Evolutionary conservation across 2,797 vertebrate genomes (phyloP), one percentile per base, ranked within the genome.

Genomic region (Falco concolor): DNA sequence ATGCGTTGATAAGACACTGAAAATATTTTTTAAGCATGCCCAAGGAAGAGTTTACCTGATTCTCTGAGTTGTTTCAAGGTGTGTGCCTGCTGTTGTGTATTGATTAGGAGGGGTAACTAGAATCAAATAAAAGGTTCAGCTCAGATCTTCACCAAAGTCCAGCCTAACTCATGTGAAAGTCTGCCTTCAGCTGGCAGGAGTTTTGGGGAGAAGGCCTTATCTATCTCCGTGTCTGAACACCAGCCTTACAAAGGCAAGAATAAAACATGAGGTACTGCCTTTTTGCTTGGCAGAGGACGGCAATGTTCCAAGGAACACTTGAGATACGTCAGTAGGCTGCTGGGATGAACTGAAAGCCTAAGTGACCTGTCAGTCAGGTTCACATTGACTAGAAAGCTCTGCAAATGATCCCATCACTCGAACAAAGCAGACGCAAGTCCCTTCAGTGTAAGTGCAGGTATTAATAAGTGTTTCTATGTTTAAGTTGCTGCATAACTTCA

Each of bases 281-380:
- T 83, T 91, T 64, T 78, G 57, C 69, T 38, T 78, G 69, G 65
- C 3, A 8, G 64, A 96, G 87, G 72, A 36, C 10, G 1, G n/a
- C 8, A 5, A 47, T 49, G 60, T 83, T 85, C 75, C 67, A 74
- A 50, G 70, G 57, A 95, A 24, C 77, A 85, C 80, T 34, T 77
- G 84, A 92, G 85, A 52, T 32, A 63, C n/a, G 50, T 91, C 50
- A 70, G 60, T 61, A 78, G 57, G 92, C 38, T 90, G 53, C 88
- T 77, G 57, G 57, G 70, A 83, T 93, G 68, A 93, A 87, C 4
- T 57, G 90, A 92, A 89, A 95, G 75, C 57, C 73, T 81, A 69
- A 95, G 90, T 93, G 91, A 94, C 75, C 85, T 91, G 89, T 81
- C 93, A 95, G 82, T 94, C 59, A 85, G 50, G 77, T 95, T 96